Percentiles rank a stretch among this genome's conserved stretches.
Conservation (phyloP, 2,888 invertebrate species). For the Omphaloscelis lunosa region DNA sequence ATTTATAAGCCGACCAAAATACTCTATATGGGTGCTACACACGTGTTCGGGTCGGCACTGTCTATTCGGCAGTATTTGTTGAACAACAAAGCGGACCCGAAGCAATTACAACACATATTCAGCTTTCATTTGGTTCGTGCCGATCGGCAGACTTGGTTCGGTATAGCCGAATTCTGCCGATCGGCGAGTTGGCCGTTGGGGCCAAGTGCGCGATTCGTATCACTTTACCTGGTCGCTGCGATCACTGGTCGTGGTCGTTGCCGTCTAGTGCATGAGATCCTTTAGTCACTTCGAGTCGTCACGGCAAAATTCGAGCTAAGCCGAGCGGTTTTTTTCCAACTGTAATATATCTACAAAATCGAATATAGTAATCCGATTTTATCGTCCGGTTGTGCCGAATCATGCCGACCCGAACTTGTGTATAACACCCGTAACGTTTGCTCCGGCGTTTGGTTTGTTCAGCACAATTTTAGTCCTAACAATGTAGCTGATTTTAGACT, state of each 20-base stretch:
- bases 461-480: conserved; percentile 53
- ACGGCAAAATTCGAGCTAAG: neutral
- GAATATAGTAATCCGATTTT: neutral
- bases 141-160: too few species aligned
- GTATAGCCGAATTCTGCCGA: too few species aligned
- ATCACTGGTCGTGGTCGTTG: too few species aligned
- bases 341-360: too few species aligned
- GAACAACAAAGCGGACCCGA: neutral
- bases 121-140: neutral
- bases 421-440: conserved; percentile 57
- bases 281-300: neutral
- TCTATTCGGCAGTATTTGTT: neutral
- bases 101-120: neutral
- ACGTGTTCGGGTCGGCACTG: neutral
- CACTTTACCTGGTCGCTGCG: too few species aligned
- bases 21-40: conserved; percentile 61
- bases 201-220: too few species aligned
- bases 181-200: too few species aligned
- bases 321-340: neutral
- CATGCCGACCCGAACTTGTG: neutral
- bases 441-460: conserved; percentile 19
- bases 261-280: too few species aligned
- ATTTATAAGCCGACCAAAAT: conserved; percentile 83
- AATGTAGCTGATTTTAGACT: conserved; percentile 56
- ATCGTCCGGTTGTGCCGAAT: neutral